Base-by-base conservation (phyloP, 2,113 vertebrate species). In the Hippocampus barbouri region DNA sequence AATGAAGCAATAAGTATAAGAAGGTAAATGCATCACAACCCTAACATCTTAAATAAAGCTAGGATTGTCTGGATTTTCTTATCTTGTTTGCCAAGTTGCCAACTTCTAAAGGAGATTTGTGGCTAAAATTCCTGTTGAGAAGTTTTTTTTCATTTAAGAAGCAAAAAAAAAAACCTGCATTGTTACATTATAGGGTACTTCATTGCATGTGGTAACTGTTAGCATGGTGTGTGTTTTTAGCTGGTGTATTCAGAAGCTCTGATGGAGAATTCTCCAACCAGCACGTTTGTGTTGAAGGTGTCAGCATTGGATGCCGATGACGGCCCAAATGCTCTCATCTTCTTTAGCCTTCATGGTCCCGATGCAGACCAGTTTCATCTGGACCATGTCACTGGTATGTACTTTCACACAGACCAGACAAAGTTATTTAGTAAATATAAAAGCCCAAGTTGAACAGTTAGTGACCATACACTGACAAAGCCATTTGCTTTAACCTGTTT, bases 301-400 rank as follows among this genome's bases (percentile, higher is more conserved):
- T 92, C 93, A 0, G 97, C 97, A 0, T 93, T 89, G 0, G 97
- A 99, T 81, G 88, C 93, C 0, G 97, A 99, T 0, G 61, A 92
- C 0, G 96, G 96, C 53, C 93, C 92, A 57, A 98, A 97, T 0
- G 94, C 95, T 16, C 95, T 94, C 84, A 86, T 99, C 70, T 93
- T 93, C 0, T 98, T 94, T 76, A 95, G 93, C 25, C 95, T 98
- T 38, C 95, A 96, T 0, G 97, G 97, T 0, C 94, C 93, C 0
- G 91, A 95, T 0, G 92, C 95, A 0, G 92, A 96, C 79, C 94
- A 94, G 78, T 98, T 98, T 86, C 93, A 91, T 56, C 85, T 99
- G 66, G 91, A 98, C 73, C 91, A 91, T 0, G 91, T 93, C 34
- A 96, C 95, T 83, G 97, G 97, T 98, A 86, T 79, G 86, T 83